phyloP scores from a whole-genome alignment of 2,113 vertebrate species.

The Crypturellus undulatus region DNA sequence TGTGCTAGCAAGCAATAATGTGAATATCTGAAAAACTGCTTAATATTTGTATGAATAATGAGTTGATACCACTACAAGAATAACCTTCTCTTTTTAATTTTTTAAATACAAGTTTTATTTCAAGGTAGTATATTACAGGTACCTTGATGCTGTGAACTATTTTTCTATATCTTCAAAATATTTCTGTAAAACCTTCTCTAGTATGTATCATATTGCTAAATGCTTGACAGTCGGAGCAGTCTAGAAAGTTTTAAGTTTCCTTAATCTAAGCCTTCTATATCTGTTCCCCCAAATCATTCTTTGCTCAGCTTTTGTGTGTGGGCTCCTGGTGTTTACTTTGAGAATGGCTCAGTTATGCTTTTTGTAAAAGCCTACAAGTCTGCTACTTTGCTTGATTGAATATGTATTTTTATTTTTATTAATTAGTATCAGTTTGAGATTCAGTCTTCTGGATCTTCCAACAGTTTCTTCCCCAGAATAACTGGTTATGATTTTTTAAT shows the following conservation, averaged over 20 bases:
- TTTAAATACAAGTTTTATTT: slow-evolving; percentile 82
- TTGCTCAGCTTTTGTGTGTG: slow-evolving; percentile 39
- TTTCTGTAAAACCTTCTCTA: slow-evolving; percentile 66
- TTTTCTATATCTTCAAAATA: slow-evolving; percentile 77
- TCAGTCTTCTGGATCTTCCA: neutral
- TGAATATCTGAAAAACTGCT: slow-evolving; percentile 80
- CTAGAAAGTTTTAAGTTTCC: slow-evolving; percentile 54
- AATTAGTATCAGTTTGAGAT: neutral
- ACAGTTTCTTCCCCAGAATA: neutral
- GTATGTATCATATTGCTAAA: slow-evolving; percentile 35
- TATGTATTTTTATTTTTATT: neutral
- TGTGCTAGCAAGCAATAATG: slow-evolving; percentile 85
- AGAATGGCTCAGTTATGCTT: slow-evolving; percentile 3
- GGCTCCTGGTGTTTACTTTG: slow-evolving; percentile 13
- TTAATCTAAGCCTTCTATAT: slow-evolving; percentile 46
- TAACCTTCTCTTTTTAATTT: slow-evolving; percentile 74
- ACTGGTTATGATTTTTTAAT: neutral
- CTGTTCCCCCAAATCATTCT: slow-evolving; percentile 47
- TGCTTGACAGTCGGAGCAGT: slow-evolving; percentile 31
- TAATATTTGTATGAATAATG: slow-evolving; percentile 81
- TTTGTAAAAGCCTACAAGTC: neutral
- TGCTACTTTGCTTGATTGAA: neutral
- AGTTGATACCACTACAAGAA: slow-evolving; percentile 78
- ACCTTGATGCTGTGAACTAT: slow-evolving; percentile 72
- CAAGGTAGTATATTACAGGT: slow-evolving; percentile 68